Evolutionary conservation across 2,888 invertebrate genomes (phyloP), one percentile per base, ranked within the genome.

Genomic region (Machimus atricapillus): DNA sequence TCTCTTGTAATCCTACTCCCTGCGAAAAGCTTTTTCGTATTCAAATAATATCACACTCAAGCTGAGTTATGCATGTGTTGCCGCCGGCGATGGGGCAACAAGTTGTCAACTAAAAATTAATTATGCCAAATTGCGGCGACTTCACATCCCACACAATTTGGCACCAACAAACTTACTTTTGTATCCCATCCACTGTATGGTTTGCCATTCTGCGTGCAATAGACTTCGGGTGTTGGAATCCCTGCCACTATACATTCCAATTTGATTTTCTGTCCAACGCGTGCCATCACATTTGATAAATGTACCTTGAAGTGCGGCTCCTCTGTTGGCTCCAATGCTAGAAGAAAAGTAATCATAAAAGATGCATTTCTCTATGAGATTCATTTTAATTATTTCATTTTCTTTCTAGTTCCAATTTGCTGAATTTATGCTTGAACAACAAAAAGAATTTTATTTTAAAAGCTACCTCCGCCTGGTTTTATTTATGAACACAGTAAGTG

Each of bases 181-280:
- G 94, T 91, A 90, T 95, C 94, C 86, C 94, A 93, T 46, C 94
- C 94, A 90, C 94, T 94, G 89, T 95, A 93, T 56, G 94, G 93
- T 90, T 94, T 95, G 89, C 95, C 95, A 92, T 96, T 95, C 90
- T 95, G 95, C 87, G 94, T 93, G 96, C 96, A 96, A 89, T 93
- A 93, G 78, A 96, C 91, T 58, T 94, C 93, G 8, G 96, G 96
- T 86, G 93, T 91, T 76, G 96, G 96, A 89, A 94, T 93, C 88
- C 96, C 96, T 81, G 93, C 93, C 88, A 95, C 94, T 91, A 95
- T 93, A 89, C 96, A 96, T 91, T 96, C 96, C 89, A 96, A 92
- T 91, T 95, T 95, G 90, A 96, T 93, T 91, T 95, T 95, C 90
- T 96, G 95, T 78, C 96, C 96, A 87, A 95, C 95, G 89, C 95